A percentile compares a stretch with the other conserved stretches of the same genome.
Conservation (phyloP, 1,140 invertebrate genomes). For the Drosophila kepulauana region DNA sequence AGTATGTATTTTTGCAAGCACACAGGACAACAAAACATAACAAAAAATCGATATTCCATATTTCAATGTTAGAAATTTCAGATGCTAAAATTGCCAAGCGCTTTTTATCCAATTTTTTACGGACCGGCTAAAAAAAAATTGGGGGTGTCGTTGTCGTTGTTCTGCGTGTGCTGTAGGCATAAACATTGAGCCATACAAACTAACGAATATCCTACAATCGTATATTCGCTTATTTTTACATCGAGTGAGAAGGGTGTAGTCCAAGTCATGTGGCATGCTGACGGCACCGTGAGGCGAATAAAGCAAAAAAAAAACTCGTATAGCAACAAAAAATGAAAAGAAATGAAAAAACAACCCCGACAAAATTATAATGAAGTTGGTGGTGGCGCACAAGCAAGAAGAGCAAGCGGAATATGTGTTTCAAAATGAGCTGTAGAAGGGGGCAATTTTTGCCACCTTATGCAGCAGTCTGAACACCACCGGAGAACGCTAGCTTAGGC, state of each 20-base stretch:
- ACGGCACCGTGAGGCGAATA: background rate
- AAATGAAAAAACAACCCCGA: constrained; percentile 80
- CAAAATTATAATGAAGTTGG: constrained; percentile 83
- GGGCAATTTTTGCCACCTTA: constrained; percentile 63
- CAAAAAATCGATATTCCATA: constrained; percentile 81
- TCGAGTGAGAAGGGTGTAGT: constrained; percentile 53
- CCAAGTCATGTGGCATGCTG: background rate
- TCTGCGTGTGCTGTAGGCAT: constrained; percentile 15
- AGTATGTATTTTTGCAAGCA: constrained; percentile 52
- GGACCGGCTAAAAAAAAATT: constrained; percentile 71
- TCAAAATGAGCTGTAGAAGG: constrained; percentile 25
- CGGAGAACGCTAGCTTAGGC: background rate
- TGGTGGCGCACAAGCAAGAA: constrained; percentile 62
- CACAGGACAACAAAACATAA: constrained; percentile 10
- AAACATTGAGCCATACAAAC: constrained; percentile 8
- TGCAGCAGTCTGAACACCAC: constrained; percentile 43
- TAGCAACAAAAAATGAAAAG: constrained; percentile 33
- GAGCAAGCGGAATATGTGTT: constrained; percentile 38
- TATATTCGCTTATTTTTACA: background rate
- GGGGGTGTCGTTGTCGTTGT: constrained; percentile 70
- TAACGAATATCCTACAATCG: constrained; percentile 33
- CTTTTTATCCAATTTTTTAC: constrained; percentile 82
- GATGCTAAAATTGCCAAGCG: constrained; percentile 80
- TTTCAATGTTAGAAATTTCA: constrained; percentile 81
- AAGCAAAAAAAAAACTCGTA: constrained; percentile 25